Evolutionary conservation across 2,888 invertebrate genomes (phyloP), one percentile per base, ranked within the genome.

Genomic region (Drosophila dives): DNA sequence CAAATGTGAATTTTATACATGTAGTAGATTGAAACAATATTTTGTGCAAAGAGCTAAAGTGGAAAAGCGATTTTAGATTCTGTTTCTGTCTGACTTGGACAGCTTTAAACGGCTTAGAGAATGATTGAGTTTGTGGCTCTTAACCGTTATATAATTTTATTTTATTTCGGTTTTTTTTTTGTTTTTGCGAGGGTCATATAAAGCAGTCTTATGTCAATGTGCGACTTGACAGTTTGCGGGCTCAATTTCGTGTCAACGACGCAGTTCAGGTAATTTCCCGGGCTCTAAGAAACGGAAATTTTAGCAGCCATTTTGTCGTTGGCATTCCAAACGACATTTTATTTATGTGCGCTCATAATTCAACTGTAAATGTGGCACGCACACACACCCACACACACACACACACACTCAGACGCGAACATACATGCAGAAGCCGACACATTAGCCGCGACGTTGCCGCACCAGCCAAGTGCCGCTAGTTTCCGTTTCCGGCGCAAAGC

Each of bases 301-400:
- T 82, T 75, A 79, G 77, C 84, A 84, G 86, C 77, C 86, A 86
- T 85, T 85, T 83, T 85, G 84, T 83, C 81, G 84, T 72, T 75
- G 75, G 72, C 77, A 80, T 75, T 59, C n/a, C 67, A 54, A 78
- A 72, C 65, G 89, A 82, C 89, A 82, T 84, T 89, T 89, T 89
- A 86, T 86, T 86, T 86, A 89, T 89, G 87, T 89, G 69, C 55
- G 72, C 80, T 86, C 89, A 86, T 86, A 86, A 86, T 87, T 86
- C 85, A 89, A 84, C 87, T 86, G 89, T 80, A 89, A 86, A 84
- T 84, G 87, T 72, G 61, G 58, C 64, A 59, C 50, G 50, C 64
- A 55, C 50, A 29, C 32, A 54, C 36, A 58, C 48, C 59, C 45
- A 45, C 34, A 32, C n/a, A 32, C 29, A 20, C 32, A 23, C 11